phyloP scores from a whole-genome alignment of 2,888 invertebrate genomes.

The Archaeoteleia sp. region DNA sequence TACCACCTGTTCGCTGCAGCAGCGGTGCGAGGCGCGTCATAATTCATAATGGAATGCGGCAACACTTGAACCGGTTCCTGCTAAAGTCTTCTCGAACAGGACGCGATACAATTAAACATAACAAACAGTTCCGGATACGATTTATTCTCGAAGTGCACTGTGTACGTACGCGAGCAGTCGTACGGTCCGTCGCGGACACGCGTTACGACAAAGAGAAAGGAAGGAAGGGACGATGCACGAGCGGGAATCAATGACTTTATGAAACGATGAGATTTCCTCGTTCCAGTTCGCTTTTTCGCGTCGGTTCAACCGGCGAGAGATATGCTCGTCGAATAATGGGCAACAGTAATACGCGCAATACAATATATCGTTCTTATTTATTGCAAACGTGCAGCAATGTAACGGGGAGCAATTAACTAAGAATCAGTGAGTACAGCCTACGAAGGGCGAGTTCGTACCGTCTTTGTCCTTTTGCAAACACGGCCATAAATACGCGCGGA shows the following conservation, averaged over 20 bases:
- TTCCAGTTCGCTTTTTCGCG: slow-evolving; percentile 54
- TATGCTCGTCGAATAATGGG: slow-evolving; percentile 46
- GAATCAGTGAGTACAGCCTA: slow-evolving; percentile 39
- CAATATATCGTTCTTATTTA: slow-evolving; percentile 57
- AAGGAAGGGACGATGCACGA: slow-evolving; percentile 25
- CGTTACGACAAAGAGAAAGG: slow-evolving; percentile 42
- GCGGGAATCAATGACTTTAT: slow-evolving; percentile 55
- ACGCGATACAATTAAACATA: slow-evolving; percentile 54
- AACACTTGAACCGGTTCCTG: slow-evolving; percentile 55
- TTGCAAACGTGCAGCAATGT: slow-evolving; percentile 49
- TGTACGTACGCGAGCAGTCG: slow-evolving; percentile 28
- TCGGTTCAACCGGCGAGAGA: slow-evolving; percentile 27
- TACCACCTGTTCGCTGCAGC: slow-evolving; percentile 47
- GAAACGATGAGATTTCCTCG: slow-evolving; percentile 57
- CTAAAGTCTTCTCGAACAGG: slow-evolving; percentile 45
- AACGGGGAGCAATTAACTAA: slow-evolving; percentile 56
- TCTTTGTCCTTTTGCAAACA: slow-evolving; percentile 44
- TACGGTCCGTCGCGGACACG: slow-evolving; percentile 43
- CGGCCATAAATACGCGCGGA: slow-evolving; percentile 46
- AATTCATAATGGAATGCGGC: slow-evolving; percentile 49
- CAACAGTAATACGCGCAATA: slow-evolving; percentile 51
- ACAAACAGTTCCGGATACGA: slow-evolving; percentile 56
- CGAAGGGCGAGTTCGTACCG: slow-evolving; percentile 40
- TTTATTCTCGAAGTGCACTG: slow-evolving; percentile 39
- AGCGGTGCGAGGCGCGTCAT: slow-evolving; percentile 40